Base-by-base conservation (phyloP, 2,888 invertebrate species). In the Lycocerus yunnanus region DNA sequence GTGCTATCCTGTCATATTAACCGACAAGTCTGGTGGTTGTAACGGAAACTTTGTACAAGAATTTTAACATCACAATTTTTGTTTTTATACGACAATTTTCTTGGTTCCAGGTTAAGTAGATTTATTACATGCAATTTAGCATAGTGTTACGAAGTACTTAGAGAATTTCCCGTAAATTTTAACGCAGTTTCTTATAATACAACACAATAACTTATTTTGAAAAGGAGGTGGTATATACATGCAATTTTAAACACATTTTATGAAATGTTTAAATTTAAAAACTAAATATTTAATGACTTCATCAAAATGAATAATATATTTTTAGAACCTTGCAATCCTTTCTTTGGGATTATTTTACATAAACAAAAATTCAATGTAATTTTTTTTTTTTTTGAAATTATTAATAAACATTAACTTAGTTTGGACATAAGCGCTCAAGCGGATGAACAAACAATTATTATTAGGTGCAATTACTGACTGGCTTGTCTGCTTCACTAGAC, bases 381-480 rank as follows among this genome's bases (percentile, higher is more conserved):
- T n/a, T n/a, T n/a, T n/a, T n/a, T n/a, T n/a, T n/a, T n/a, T 18
- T 15, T 63, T n/a, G 8, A 20, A 63, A 63, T 63, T 20, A 63
- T 63, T 16, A 18, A 18, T 63, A 63, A 63, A 18, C 61, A 8
- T 18, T 13, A 63, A 67, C 16, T 58, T 15, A 43, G 68, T 73
- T 73, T 59, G 66, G 66, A 73, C 27, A 69, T 70, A 60, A 70
- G 70, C 73, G 70, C 70, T 73, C 67, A 21, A 67, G 66, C 71
- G 69, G 61, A 61, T 59, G 66, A 70, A 68, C 70, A 73, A 63
- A 72, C 66, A 75, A 71, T 72, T 74, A 78, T 76, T 78, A 75
- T 78, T 78, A 78, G 69, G 63, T 72, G 76, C 70, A 78, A 78
- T 78, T 78, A 76, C 78, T 60, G 63, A 76, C 72, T 75, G 72